A percentile compares a stretch with the other conserved stretches of the same genome.
These are phyloP conservation scores for Tipula unca DNA, from an alignment of 2,888 invertebrate species.

Conservation along the genomic window DNA sequence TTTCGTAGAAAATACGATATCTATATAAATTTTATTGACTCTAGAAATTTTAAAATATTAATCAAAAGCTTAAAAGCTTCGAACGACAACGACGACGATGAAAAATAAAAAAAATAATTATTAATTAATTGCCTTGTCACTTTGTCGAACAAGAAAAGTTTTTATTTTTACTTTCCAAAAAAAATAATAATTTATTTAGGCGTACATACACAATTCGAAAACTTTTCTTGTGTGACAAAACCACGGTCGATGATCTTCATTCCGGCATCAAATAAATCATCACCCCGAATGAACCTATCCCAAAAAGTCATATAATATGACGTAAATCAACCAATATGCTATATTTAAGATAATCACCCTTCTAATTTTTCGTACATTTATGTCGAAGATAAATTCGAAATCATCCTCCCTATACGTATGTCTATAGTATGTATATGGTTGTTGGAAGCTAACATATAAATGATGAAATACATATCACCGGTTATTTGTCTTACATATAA, in stretches of 20 bases:
- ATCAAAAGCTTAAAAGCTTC: constrained; percentile 14
- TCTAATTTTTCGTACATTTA: background rate
- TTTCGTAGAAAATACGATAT: background rate
- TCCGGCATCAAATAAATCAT: background rate
- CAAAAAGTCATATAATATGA: background rate
- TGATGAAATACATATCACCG: background rate
- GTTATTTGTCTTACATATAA: background rate
- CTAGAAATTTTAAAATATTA: background rate
- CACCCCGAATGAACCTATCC: background rate
- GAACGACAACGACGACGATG: background rate
- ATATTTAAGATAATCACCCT: background rate
- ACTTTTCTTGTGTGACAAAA: background rate
- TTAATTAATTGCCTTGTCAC: background rate
- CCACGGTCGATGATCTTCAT: background rate
- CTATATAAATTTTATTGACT: background rate
- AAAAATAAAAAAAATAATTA: background rate
- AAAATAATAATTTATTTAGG: background rate
- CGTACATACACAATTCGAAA: background rate
- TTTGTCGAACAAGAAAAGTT: background rate
- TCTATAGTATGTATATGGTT: too few species aligned
- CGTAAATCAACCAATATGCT: background rate
- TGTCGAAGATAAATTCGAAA: background rate
- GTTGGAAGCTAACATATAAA: background rate
- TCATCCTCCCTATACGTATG: background rate
- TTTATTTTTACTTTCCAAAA: background rate